phyloP scores from a whole-genome alignment of 2,113 vertebrate species.

The Vulpes lagopus region DNA sequence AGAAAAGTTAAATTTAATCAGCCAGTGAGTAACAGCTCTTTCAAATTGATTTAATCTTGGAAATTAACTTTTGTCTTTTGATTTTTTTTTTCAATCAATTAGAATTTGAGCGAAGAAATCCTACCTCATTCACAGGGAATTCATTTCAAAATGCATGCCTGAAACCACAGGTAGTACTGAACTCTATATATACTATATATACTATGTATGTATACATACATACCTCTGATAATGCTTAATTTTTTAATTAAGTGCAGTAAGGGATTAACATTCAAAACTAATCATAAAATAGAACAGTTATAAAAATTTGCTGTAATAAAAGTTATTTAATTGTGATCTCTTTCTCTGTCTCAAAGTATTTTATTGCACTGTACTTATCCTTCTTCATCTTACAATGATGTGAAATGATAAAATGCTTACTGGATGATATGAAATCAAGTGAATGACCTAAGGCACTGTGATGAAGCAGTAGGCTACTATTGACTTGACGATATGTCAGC shows the following conservation, averaged over 20 bases:
- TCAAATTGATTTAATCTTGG: neutral
- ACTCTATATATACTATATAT: neutral
- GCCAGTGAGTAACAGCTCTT: neutral
- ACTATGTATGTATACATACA: neutral
- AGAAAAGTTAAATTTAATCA: conserved; percentile 16
- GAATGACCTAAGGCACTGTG: neutral
- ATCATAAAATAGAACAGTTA: neutral
- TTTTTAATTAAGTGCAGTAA: neutral
- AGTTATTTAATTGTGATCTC: neutral
- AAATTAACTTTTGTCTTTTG: neutral
- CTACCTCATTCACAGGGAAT: neutral
- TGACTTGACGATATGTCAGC: neutral
- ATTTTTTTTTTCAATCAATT: neutral
- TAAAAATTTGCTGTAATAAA: neutral
- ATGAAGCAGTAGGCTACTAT: neutral
- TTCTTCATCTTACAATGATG: neutral
- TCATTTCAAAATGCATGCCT: neutral
- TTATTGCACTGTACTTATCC: neutral
- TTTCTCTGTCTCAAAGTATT: neutral
- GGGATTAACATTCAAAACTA: neutral
- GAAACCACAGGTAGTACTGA: neutral
- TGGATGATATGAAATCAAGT: neutral
- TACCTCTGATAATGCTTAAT: neutral
- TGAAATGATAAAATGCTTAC: neutral
- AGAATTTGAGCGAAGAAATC: neutral